Base-by-base conservation (phyloP, 1,140 invertebrate genomes). In the Tetranychus cinnabarinus region DNA sequence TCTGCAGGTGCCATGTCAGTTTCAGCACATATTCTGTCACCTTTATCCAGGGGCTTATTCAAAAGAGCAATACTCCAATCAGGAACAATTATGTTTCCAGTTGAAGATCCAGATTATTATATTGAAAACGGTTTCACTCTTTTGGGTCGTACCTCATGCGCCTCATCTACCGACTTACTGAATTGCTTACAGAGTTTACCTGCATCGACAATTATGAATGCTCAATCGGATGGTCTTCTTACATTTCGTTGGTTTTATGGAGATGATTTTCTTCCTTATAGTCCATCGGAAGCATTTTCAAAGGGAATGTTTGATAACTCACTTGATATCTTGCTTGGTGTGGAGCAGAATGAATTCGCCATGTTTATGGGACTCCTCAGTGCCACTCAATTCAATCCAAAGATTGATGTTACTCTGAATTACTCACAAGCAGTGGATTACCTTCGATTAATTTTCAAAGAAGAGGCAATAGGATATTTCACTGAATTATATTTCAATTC, bases 11-110 rank as follows among this genome's bases (percentile, higher is more conserved):
- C 76, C 0, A 76, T 74, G 35, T 72, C 72, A 48, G 75, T 78
- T 33, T 78, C 65, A 68, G 76, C 81, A 71, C 79, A 70, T 69
- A 72, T 75, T 69, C 71, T 81, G 55, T 80, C 71, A 67, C 78
- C 72, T 63, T 74, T 72, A 66, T 79, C 74, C 62, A 59, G 67
- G 55, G 59, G 66, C 47, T 61, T 67, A 61, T 66, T 60, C 59
- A 57, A 42, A 6, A 48, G 65, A 31, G 63, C 61, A 23, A 66
- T 66, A 23, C 60, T 66, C 45, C 54, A 66, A 42, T 65, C 62
- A 13, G 65, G 65, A 10, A 34, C 60, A 31, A 52, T 52, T n/a
- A n/a, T n/a, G 7, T n/a, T n/a, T 33, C 50, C 50, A 23, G n/a
- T 31, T 7, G 58, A 31, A 56, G 36, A 33, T 61, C 61, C 60